Conservation (phyloP, 2,888 invertebrate genomes). For the Ophion ellenae region DNA sequence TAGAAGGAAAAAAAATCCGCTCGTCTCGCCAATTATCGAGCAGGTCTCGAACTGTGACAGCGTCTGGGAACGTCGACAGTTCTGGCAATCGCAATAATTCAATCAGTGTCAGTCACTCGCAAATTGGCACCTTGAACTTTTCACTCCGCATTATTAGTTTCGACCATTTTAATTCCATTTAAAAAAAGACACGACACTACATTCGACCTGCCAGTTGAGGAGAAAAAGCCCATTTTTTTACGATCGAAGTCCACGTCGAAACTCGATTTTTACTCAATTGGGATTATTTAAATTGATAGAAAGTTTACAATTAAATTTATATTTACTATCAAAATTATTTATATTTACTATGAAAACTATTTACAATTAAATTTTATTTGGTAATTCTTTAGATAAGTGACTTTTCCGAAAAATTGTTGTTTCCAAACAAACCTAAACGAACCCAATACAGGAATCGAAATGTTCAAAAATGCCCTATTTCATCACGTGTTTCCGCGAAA, state of each 20-base stretch:
- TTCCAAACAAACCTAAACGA: too few relatives aligned
- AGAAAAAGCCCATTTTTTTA: neutral
- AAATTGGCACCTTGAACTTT: constrained; percentile 60
- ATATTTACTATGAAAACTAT: neutral
- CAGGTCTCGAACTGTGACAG: constrained; percentile 23
- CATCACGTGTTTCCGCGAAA: too few relatives aligned
- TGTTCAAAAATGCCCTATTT: too few relatives aligned
- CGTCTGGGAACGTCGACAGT: constrained; percentile 31
- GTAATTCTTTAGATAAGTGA: too few relatives aligned
- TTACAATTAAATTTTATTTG: too few relatives aligned
- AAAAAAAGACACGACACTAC: neutral
- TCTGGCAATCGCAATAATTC: constrained; percentile 51
- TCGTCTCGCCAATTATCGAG: neutral
- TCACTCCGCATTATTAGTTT: constrained; percentile 30
- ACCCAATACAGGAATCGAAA: too few relatives aligned
- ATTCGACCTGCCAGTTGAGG: neutral
- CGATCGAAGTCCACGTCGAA: neutral
- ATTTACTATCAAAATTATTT: neutral
- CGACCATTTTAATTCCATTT: neutral
- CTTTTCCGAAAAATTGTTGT: too few relatives aligned
- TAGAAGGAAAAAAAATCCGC: neutral
- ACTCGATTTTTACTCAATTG: neutral
- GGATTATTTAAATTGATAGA: neutral
- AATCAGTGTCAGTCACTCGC: constrained; percentile 40
- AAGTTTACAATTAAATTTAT: neutral